Evolutionary conservation across 2,888 invertebrate species (phyloP), one percentile per base, ranked within the genome.

Genomic region (Nysson spinosus): DNA sequence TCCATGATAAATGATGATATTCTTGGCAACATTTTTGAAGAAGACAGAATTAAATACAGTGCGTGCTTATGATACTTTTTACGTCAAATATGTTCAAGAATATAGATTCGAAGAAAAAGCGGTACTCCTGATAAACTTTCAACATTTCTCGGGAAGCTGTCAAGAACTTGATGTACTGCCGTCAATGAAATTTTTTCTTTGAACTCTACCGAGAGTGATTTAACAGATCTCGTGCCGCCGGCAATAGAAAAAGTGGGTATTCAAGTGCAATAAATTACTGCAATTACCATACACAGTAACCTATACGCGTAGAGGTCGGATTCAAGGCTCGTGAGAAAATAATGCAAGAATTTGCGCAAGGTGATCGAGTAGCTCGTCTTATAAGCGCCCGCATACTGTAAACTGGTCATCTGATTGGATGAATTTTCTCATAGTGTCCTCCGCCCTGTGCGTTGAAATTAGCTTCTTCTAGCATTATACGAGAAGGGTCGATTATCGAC

Each of bases 391-490:
- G 68, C 61, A 64, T 54, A 52, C 57, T 57, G 56, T 40, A 30
- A 26, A 16, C 40, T 24, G 26, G 37, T 37, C 12, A 28, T 52
- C 54, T 20, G 47, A 20, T 30, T 30, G 30, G 55, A 71, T 72
- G 71, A 79, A 80, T 76, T 78, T 81, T 78, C 80, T 81, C 81
- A 78, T 73, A 75, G 68, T 65, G 37, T 56, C 54, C 57, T 55
- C 46, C 37, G 44, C 50, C 50, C 30, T 47, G 66, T 66, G 50
- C 43, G 40, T 42, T 52, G 63, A 61, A 78, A 83, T 83, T 80
- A 78, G 73, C 73, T 77, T 72, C 73, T 74, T 72, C 60, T 62
- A 69, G 72, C 73, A 78, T 82, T 78, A 81, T 79, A 72, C 69
- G 44, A 52, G 50, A 58, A 60, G 54, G 65, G 40, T 42, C 50